Base-by-base conservation (phyloP, 2,113 vertebrate species). In the Potamarius usumacintae region DNA sequence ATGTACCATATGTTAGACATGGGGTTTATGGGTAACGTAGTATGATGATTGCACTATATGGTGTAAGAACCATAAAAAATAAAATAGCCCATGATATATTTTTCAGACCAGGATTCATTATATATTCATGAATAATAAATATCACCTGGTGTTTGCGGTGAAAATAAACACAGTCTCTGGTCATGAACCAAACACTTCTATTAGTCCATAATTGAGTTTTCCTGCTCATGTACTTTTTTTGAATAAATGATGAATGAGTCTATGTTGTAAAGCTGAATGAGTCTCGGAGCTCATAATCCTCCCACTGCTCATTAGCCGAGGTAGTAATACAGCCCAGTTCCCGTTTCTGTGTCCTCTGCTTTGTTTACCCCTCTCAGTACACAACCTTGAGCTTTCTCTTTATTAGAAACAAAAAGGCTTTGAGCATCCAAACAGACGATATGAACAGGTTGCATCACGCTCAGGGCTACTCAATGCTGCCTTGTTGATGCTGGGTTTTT, bases 231-330 rank as follows among this genome's bases (percentile, higher is more conserved):
- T 71, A 48, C 34, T 27, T 79, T 71, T 20, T 83, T 17, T n/a
- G 53, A 69, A 81, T 89, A 90, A 88, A 88, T 92, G 92, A 94
- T 94, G 90, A 89, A 95, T 94, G 91, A 88, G 18, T 87, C 88
- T 90, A 78, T 90, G 87, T 85, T 86, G 79, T 76, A 67, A 88
- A 90, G 85, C 90, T 89, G 92, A 93, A 90, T 69, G 85, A 90
- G 90, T 92, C 92, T 92, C 87, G 67, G 62, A 30, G 72, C 88
- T 89, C 50, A 76, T 92, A 91, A 93, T 91, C 92, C 91, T 89
- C 67, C 50, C 78, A 60, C 34, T 88, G 62, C 76, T 87, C 76
- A 74, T 67, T 60, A 87, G n/a, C 30, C 42, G 14, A 82, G 91
- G 88, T 88, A 89, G 90, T 90, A 91, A 91, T 87, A 87, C 69